Percentiles rank a stretch among this genome's conserved stretches.
Conservation (phyloP, 2,888 invertebrate genomes). For the Caenorhabditis uteleia region DNA sequence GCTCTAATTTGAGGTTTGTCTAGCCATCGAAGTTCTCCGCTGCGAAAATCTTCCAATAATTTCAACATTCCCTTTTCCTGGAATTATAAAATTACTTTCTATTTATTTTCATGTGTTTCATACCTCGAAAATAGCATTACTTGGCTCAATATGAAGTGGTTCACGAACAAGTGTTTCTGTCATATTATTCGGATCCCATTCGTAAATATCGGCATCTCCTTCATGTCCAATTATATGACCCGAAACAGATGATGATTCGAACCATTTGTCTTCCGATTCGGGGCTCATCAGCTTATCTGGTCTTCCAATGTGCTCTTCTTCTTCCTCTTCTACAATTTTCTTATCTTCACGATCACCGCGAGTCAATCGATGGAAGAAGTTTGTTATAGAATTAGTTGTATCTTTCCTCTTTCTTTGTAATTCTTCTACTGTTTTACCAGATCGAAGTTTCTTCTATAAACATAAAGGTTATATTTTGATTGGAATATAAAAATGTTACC, state of each 20-base stretch:
- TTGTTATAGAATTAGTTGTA: constrained; percentile 45
- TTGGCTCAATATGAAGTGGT: neutral
- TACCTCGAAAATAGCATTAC: constrained; percentile 1
- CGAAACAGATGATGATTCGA: constrained; percentile 18
- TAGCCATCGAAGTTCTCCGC: constrained; percentile 43
- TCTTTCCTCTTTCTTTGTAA: constrained; percentile 41
- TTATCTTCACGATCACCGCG: constrained; percentile 48
- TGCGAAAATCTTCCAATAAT: constrained; percentile 48
- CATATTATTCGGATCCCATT: constrained; percentile 43
- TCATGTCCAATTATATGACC: constrained; percentile 38
- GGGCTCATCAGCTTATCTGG: constrained; percentile 41
- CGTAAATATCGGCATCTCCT: constrained; percentile 39
- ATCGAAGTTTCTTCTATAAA: constrained; percentile 14
- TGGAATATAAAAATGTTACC: too few relatives aligned
- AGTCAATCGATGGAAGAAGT: constrained; percentile 52
- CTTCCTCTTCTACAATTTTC: constrained; percentile 38
- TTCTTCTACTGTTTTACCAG: constrained; percentile 44
- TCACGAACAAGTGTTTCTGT: constrained; percentile 38
- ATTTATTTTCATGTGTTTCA: neutral
- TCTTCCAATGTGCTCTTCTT: constrained; percentile 25
- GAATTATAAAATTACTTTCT: neutral
- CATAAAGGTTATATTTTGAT: too few relatives aligned
- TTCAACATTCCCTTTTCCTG: constrained; percentile 34
- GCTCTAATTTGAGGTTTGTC: constrained; percentile 40
- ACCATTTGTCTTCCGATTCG: constrained; percentile 38